Conservation (phyloP, 1,140 invertebrate species). For the Cyclina sinensis region DNA sequence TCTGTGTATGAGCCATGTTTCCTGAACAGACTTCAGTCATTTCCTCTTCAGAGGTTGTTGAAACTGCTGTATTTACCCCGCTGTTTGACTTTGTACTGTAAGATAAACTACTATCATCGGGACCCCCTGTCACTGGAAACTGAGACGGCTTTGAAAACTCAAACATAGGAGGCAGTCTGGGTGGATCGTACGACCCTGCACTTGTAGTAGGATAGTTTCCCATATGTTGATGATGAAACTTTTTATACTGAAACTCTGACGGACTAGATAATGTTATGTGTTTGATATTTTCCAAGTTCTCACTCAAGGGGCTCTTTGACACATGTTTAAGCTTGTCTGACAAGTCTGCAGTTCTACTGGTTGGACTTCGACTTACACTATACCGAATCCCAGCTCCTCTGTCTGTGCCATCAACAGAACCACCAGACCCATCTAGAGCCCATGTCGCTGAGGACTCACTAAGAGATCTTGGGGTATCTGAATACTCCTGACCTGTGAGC, state of each 20-base stretch:
- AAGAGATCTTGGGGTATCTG: conserved; percentile 44
- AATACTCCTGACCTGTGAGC: conserved; percentile 60
- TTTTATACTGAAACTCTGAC: conserved; percentile 61
- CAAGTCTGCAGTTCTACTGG: background rate
- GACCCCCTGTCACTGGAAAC: background rate
- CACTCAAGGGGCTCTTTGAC: conserved; percentile 58
- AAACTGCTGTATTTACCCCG: background rate
- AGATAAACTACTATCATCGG: conserved; percentile 7
- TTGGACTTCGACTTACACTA: conserved; percentile 27
- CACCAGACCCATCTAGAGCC: conserved; percentile 8
- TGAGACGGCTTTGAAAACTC: conserved; percentile 34
- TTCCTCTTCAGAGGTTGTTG: background rate
- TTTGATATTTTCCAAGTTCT: conserved; percentile 47
- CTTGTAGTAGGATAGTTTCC: background rate
- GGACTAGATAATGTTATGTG: conserved; percentile 65
- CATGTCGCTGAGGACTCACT: conserved; percentile 58
- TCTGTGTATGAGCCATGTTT: background rate
- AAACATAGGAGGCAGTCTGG: conserved; percentile 52
- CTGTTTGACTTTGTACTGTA: conserved; percentile 34
- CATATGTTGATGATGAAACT: conserved; percentile 22
- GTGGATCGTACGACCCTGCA: conserved; percentile 20
- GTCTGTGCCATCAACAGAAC: conserved; percentile 12
- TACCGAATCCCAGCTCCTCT: conserved; percentile 14
- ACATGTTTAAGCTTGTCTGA: conserved; percentile 44
- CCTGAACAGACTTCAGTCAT: background rate